Conservation (phyloP, 1,140 invertebrate species). For the Apis laboriosa region DNA sequence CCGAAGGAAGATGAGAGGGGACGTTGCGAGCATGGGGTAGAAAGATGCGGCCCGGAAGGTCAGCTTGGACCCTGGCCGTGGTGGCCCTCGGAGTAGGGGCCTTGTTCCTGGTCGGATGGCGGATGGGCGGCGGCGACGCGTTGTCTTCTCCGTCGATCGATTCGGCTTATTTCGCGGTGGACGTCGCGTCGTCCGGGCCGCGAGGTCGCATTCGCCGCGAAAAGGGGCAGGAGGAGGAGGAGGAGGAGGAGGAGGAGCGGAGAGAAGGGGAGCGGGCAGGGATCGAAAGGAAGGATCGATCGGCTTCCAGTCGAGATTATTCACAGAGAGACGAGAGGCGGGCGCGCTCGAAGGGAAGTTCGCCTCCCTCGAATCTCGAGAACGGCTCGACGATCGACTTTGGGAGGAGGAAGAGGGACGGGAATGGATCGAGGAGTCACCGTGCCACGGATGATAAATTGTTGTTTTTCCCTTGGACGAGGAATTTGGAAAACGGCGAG, state of each 20-base stretch:
- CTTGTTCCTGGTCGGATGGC: constrained; percentile 59
- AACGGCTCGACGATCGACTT: background rate
- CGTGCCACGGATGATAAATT: background rate
- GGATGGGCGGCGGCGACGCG: constrained; percentile 35
- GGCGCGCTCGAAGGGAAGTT: background rate
- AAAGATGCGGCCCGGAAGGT: constrained; percentile 73
- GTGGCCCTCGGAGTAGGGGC: constrained; percentile 67
- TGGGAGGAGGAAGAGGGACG: background rate
- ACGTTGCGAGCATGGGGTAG: constrained; percentile 75
- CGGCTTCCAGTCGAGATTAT: constrained; percentile 4
- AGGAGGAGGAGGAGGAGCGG: background rate
- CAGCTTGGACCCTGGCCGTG: constrained; percentile 66
- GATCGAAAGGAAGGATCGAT: constrained; percentile 8
- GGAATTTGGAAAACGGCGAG: no score
- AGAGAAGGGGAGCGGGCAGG: background rate
- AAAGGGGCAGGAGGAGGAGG: background rate
- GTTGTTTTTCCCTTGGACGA: background rate
- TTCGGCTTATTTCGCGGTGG: no score
- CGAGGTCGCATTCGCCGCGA: background rate
- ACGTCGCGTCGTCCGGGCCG: constrained; percentile 6
- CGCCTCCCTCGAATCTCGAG: background rate
- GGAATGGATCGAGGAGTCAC: no score
- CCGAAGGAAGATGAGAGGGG: background rate
- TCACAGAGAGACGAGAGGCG: constrained; percentile 1
- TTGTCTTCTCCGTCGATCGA: background rate